Conservation (phyloP, 2,113 vertebrate genomes). For the Rhodinocichla rosea region DNA sequence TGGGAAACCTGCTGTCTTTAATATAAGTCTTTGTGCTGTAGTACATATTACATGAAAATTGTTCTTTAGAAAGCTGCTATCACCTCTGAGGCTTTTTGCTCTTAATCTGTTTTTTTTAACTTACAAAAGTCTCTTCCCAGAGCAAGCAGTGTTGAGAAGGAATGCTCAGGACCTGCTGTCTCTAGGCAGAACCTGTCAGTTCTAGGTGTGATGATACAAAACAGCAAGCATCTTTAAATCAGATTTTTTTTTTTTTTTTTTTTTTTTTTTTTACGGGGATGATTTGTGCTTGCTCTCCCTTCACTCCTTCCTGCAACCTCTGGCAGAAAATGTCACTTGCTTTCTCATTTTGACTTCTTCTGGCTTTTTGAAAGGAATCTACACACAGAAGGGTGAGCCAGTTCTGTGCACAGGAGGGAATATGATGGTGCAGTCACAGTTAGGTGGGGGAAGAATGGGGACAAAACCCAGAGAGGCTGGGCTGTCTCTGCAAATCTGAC, state of each 20-base stretch:
- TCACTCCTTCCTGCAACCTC: not conserved
- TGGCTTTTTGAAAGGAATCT: not conserved
- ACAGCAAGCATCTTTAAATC: not conserved
- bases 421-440: rapidly evolving
- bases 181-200: not conserved
- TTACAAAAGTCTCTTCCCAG: not conserved
- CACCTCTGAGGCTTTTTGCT: not conserved
- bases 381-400: not conserved
- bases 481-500: not conserved
- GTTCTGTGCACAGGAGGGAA: not conserved
- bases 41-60: not conserved
- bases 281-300: not conserved
- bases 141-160: not conserved
- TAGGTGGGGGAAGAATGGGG: not conserved
- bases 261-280: not conserved
- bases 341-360: not conserved
- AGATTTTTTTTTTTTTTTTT: not conserved
- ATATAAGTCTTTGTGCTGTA: not conserved
- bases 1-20: not conserved
- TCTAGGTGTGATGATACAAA: not conserved
- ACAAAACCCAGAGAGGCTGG: not conserved
- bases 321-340: not conserved
- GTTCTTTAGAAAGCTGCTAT: not conserved
- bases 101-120: not conserved
- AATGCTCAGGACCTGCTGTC: not conserved